phyloP scores from a whole-genome alignment of 1,140 invertebrate genomes.

The Eupristina koningsbergeri region DNA sequence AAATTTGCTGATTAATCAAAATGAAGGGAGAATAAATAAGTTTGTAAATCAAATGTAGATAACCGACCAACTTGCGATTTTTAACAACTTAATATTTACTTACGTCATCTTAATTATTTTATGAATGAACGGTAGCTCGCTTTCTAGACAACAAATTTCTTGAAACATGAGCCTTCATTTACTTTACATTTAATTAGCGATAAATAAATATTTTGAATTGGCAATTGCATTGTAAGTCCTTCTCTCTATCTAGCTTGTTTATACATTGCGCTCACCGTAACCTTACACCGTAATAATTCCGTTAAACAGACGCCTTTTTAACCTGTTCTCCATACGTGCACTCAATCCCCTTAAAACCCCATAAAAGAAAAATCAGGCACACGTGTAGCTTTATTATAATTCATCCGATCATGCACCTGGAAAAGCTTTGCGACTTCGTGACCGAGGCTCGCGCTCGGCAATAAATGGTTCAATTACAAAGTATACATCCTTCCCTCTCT shows the following conservation, averaged over 20 bases:
- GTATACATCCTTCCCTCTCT: background rate
- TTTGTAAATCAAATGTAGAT: background rate
- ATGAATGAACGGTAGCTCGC: background rate
- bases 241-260: background rate
- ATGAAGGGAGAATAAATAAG: background rate
- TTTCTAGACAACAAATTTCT: background rate
- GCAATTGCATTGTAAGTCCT: background rate
- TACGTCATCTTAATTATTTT: background rate
- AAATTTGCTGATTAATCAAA: background rate
- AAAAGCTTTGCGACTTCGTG: background rate
- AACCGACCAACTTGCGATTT: background rate
- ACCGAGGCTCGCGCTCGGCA: background rate
- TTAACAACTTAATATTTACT: background rate
- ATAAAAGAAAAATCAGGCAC: background rate
- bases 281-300: slow-evolving; percentile 17
- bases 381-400: background rate
- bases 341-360: background rate
- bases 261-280: background rate
- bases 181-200: slow-evolving; percentile 16
- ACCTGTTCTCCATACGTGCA: background rate
- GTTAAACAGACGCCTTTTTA: background rate
- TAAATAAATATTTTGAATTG: background rate
- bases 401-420: background rate
- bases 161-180: background rate
- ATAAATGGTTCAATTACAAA: slow-evolving; percentile 43